A percentile compares a stretch with the other conserved stretches of the same genome.
phyloP scores from a whole-genome alignment of 2,113 vertebrate genomes.

The Maccullochella peelii region DNA sequence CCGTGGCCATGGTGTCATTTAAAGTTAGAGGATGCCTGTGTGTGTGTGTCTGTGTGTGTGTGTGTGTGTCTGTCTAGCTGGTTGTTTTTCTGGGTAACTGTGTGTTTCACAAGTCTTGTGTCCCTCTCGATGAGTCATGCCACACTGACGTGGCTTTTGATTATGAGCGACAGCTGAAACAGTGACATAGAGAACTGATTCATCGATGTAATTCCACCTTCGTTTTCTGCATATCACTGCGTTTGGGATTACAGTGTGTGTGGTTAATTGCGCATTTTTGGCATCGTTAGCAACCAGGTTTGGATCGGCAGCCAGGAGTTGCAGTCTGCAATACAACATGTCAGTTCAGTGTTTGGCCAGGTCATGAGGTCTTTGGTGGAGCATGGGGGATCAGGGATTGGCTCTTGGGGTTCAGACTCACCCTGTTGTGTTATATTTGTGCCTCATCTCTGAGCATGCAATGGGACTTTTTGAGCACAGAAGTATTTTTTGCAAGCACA shows the following conservation, averaged over 20 bases:
- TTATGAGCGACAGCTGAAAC: constrained; percentile 24
- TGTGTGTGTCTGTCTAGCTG: constrained; percentile 2
- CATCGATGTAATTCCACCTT: neutral
- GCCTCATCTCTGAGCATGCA: neutral
- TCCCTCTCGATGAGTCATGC: constrained; percentile 41
- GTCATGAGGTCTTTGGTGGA: neutral
- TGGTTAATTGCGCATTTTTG: neutral
- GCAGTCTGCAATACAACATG: neutral
- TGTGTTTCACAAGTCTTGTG: constrained; percentile 12
- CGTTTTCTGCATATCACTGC: neutral
- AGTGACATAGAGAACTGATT: constrained; percentile 33
- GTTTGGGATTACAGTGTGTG: neutral
- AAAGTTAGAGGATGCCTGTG: constrained; percentile 23
- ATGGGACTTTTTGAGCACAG: neutral
- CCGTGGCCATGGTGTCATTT: constrained; percentile 51
- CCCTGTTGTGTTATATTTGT: neutral
- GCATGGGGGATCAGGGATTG: neutral
- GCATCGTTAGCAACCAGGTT: neutral
- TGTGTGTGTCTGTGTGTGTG: constrained; percentile 26
- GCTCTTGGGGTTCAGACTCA: neutral
- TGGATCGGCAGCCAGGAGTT: neutral
- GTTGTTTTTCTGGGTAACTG: neutral
- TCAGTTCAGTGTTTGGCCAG: neutral
- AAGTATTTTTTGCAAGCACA: neutral
- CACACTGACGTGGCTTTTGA: constrained; percentile 23